Conservation (phyloP, 2,113 vertebrate species). For the Orycteropus afer region DNA sequence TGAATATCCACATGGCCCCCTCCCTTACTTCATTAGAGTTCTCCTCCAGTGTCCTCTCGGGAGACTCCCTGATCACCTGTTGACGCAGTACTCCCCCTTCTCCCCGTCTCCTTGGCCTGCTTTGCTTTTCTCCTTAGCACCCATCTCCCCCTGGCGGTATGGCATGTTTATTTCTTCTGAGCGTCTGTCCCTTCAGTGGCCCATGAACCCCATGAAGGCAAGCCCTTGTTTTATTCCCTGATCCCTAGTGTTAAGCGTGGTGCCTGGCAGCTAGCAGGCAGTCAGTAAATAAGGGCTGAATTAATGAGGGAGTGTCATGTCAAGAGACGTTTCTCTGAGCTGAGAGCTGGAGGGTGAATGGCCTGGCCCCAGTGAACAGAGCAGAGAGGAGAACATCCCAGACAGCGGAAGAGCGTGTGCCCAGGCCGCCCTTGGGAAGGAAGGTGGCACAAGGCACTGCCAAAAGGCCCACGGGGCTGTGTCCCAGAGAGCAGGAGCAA, state of each 20-base stretch:
- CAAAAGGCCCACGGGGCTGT: neutral
- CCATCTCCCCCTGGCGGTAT: neutral
- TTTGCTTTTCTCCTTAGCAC: neutral
- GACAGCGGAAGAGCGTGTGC: neutral
- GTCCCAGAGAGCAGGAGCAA: too few relatives aligned
- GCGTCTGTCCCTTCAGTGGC: neutral
- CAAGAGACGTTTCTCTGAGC: neutral
- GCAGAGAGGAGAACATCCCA: neutral
- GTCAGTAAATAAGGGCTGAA: neutral
- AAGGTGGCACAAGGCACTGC: neutral
- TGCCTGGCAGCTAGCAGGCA: neutral
- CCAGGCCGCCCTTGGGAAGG: neutral
- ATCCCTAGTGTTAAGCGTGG: neutral
- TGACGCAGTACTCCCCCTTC: neutral
- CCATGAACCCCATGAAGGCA: neutral
- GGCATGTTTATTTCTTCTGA: neutral
- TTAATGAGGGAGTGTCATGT: neutral
- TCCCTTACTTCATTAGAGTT: fast-evolving
- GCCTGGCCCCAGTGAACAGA: neutral
- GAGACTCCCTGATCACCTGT: neutral
- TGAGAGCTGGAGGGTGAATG: neutral
- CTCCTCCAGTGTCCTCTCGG: neutral
- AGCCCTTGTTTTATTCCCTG: neutral
- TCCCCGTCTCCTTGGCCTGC: neutral
- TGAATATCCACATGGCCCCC: neutral